Conservation (phyloP, 64 coral and sea anemone genomes). For the Montipora foliosa region DNA sequence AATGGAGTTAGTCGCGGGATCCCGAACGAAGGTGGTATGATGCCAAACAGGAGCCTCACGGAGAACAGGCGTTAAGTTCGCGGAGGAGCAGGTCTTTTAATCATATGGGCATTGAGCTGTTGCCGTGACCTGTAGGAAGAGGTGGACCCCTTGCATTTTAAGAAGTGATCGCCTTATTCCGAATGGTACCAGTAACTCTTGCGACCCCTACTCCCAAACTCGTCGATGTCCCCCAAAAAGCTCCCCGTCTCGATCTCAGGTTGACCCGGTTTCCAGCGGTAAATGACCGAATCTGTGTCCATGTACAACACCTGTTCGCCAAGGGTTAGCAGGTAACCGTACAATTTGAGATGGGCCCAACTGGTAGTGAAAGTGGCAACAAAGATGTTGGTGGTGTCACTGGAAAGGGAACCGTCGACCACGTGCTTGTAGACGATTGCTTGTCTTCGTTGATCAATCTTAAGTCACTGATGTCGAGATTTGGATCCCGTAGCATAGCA, state of each 20-base stretch:
- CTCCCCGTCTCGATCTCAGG: neutral
- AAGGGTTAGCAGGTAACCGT: neutral
- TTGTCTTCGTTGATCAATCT: neutral
- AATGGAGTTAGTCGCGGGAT: no score
- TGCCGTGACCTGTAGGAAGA: no score
- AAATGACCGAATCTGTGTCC: slow-evolving; percentile 48
- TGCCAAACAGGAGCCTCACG: no score
- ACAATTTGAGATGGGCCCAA: slow-evolving; percentile 47
- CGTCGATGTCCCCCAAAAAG: slow-evolving; percentile 10
- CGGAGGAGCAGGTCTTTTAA: no score
- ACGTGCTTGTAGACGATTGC: neutral
- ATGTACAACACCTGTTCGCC: slow-evolving; percentile 20
- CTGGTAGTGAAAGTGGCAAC: slow-evolving; percentile 51
- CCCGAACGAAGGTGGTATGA: no score
- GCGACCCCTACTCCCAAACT: no score
- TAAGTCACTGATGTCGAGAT: neutral
- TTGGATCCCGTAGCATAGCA: neutral
- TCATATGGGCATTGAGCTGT: no score
- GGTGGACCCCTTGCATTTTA: no score
- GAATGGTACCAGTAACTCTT: no score
- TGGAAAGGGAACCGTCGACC: neutral
- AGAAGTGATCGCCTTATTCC: no score
- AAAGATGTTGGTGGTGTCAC: slow-evolving; percentile 31
- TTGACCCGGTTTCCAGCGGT: slow-evolving; percentile 11
- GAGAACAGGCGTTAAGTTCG: no score